Evolutionary conservation across 2,113 vertebrate genomes (phyloP).

Genomic region (Lepus europaeus): DNA sequence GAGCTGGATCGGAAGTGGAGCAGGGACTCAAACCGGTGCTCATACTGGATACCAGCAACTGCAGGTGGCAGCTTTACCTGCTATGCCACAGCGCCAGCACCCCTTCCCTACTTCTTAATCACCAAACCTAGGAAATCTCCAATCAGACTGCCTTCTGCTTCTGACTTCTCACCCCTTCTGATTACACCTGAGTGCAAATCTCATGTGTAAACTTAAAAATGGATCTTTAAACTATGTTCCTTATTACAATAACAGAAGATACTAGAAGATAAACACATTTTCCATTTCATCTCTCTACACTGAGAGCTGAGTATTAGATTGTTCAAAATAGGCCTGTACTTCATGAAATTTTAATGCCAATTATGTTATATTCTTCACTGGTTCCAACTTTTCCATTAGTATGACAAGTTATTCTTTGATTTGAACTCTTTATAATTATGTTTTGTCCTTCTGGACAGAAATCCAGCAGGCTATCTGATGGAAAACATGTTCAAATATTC

Average conservation of each 20-base stretch:
- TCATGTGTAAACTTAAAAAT: background rate
- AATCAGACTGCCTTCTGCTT: background rate
- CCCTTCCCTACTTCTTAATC: background rate
- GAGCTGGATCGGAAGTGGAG: too few species aligned
- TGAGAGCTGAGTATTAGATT: background rate
- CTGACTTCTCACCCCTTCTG: background rate
- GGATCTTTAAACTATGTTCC: background rate
- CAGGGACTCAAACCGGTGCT: too few species aligned
- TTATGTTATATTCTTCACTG: background rate
- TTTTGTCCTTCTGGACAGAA: slow-evolving; percentile 8
- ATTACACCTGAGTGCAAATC: background rate
- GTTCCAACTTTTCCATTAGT: slow-evolving; percentile 16
- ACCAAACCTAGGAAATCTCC: background rate
- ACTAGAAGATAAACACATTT: background rate
- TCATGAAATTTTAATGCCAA: background rate
- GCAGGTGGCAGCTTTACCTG: too few species aligned
- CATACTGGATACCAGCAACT: too few species aligned
- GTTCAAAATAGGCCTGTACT: background rate
- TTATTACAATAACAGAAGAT: background rate
- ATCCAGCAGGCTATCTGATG: slow-evolving; percentile 1
- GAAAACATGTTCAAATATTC: background rate
- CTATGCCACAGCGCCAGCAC: too few species aligned
- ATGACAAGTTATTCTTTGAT: slow-evolving; percentile 28
- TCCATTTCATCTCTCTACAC: background rate
- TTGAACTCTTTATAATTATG: slow-evolving; percentile 30